Conservation (phyloP, 2,888 invertebrate species). For the Stramonita haemastoma region DNA sequence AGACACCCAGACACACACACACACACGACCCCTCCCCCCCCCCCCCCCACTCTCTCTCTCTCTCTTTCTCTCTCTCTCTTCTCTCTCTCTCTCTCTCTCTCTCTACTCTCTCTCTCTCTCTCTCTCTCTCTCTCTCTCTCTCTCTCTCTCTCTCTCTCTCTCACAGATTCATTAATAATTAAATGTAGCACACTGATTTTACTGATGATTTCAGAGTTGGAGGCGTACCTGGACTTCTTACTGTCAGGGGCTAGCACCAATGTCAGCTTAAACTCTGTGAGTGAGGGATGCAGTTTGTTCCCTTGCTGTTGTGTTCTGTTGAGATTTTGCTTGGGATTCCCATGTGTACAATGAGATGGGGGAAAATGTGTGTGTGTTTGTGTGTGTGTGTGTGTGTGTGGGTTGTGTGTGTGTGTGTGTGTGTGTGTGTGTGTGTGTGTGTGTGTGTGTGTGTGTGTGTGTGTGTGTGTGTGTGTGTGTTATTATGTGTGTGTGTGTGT, state of each 20-base stretch:
- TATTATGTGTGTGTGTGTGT: not conserved
- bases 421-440: not conserved
- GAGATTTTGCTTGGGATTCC: not conserved
- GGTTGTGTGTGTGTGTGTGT: too few species aligned
- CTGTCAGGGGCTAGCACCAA: slow-evolving; percentile 42
- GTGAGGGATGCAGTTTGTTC: not conserved
- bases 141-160: not conserved
- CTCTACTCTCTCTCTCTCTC: too few species aligned
- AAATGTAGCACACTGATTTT: not conserved
- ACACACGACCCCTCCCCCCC: too few species aligned
- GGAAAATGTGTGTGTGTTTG: not conserved
- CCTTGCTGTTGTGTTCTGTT: not conserved
- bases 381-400: not conserved
- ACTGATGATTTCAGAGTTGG: slow-evolving; percentile 43
- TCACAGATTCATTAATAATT: not conserved
- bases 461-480: not conserved
- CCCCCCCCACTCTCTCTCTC: too few species aligned
- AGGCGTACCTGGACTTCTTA: slow-evolving; percentile 46
- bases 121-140: not conserved
- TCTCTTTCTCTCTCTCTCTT: too few species aligned
- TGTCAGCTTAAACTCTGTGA: slow-evolving; percentile 37
- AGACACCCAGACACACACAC: too few species aligned
- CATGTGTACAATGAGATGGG: too few species aligned
- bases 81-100: too few species aligned
- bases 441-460: not conserved